These are phyloP conservation scores for Steatornis caripensis DNA, from an alignment of 2,113 vertebrate species.

Conservation along the genomic window DNA sequence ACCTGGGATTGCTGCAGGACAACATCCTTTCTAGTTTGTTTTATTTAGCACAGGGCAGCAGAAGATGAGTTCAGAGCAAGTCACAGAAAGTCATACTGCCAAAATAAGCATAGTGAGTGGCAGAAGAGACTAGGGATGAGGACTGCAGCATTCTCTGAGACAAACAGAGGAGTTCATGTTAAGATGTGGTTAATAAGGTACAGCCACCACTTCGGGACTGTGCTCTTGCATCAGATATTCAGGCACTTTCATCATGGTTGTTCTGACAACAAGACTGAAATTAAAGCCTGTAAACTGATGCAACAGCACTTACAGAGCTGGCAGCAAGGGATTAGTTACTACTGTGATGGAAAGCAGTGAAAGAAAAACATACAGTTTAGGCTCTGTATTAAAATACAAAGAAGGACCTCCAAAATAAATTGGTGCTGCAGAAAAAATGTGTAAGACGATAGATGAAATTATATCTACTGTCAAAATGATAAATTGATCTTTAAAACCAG, in stretches of 20 bases:
- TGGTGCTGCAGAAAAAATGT: neutral
- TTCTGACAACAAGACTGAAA: neutral
- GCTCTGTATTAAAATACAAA: neutral
- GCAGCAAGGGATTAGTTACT: neutral
- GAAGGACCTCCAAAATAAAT: neutral
- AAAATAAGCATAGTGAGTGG: neutral
- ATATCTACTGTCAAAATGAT: neutral
- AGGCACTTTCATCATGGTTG: neutral
- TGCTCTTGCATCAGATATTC: neutral
- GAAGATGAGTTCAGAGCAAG: neutral
- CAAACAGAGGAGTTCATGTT: neutral
- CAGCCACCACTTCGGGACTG: neutral
- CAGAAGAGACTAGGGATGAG: neutral
- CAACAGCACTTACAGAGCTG: neutral
- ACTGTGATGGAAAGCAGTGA: neutral
- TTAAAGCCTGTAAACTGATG: conserved; percentile 3
- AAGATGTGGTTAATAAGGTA: neutral
- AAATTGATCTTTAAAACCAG: neutral
- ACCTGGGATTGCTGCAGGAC: neutral
- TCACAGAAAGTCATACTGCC: neutral
- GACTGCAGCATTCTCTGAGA: neutral
- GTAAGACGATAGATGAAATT: neutral
- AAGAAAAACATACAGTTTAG: neutral
- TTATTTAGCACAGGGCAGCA: neutral
- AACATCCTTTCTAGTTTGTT: neutral